phyloP scores from a whole-genome alignment of 2,113 vertebrate species.

The Oenanthe melanoleuca region DNA sequence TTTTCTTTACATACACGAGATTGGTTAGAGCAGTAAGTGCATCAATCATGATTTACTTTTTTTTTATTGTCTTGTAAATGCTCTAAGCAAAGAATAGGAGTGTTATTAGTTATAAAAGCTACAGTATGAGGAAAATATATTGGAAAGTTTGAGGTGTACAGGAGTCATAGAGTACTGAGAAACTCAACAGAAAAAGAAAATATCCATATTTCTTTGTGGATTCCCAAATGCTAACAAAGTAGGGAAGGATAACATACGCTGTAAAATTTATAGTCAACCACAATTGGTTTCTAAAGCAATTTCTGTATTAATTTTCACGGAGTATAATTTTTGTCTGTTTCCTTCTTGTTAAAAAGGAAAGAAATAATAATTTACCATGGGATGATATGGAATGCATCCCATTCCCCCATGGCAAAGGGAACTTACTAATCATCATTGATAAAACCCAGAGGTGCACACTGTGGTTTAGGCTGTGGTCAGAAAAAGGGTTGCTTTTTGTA shows the following conservation, averaged over 20 bases:
- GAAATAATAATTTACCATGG: background rate
- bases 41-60: background rate
- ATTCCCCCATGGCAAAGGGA: background rate
- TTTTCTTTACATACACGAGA: background rate
- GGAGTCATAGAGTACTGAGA: background rate
- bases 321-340: background rate
- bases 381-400: background rate
- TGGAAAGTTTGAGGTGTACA: background rate
- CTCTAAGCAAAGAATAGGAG: conserved; percentile 31
- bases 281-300: background rate
- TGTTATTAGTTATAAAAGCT: conserved; percentile 18
- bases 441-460: background rate
- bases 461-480: background rate
- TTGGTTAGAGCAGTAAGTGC: background rate
- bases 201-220: background rate
- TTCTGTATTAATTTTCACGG: background rate
- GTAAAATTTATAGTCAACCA: background rate
- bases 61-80: conserved; percentile 31
- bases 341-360: background rate
- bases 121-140: background rate
- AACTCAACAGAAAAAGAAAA: background rate
- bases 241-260: background rate
- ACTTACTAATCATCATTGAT: background rate
- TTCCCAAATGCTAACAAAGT: conserved; percentile 14
- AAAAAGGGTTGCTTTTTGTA: background rate